Conservation (phyloP, 2,888 invertebrate genomes). For the Orthonevra nobilis region DNA sequence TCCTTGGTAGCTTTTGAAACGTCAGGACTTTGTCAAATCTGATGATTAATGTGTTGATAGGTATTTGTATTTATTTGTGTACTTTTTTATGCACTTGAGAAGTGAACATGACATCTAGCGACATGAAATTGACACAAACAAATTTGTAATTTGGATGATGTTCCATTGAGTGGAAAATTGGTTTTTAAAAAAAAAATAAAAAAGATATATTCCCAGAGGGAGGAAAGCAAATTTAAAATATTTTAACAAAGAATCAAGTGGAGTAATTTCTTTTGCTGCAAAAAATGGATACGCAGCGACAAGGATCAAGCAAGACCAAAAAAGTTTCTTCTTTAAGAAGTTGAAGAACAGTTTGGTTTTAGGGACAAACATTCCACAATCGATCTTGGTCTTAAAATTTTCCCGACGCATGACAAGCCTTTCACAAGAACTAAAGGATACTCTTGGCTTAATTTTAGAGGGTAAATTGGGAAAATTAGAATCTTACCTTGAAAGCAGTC, state of each 20-base stretch:
- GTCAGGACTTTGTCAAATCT: constrained; percentile 55
- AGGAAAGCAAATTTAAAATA: constrained; percentile 16
- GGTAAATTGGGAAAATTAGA: no score
- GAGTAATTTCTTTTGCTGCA: no score
- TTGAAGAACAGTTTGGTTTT: no score
- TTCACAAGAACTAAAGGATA: no score
- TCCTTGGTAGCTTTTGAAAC: constrained; percentile 16
- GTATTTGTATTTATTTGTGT: constrained; percentile 4
- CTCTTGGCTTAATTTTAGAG: no score
- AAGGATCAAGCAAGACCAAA: no score
- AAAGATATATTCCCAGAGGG: not conserved
- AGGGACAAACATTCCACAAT: no score
- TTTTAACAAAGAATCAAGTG: not conserved
- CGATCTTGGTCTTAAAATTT: no score
- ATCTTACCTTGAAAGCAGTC: no score
- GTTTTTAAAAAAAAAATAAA: constrained; percentile 66
- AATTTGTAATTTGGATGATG: constrained; percentile 78
- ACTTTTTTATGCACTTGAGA: constrained; percentile 36
- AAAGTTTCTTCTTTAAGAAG: no score
- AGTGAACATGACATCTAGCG: constrained; percentile 48
- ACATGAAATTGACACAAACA: constrained; percentile 57
- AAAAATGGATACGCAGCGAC: no score
- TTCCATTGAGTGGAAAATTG: constrained; percentile 79
- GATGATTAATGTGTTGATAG: constrained; percentile 58
- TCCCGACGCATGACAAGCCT: no score